A percentile compares a stretch with the other conserved stretches of the same genome.
Conservation (phyloP, 92 coral and sea anemone genomes). For the Zoanthus sansibaricus region DNA sequence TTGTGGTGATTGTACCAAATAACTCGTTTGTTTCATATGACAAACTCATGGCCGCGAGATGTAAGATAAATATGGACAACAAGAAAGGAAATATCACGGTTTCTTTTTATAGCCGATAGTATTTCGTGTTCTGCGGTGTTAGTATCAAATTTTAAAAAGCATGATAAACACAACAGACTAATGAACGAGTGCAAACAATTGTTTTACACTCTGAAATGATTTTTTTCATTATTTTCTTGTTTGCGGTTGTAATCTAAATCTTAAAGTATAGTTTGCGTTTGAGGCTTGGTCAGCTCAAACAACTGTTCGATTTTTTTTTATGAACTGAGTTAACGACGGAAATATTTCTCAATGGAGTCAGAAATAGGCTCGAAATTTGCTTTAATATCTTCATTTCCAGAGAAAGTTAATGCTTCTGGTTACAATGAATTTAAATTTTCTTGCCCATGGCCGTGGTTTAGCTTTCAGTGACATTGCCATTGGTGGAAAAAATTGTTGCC, state of each 20-base stretch:
- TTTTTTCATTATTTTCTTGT: background rate
- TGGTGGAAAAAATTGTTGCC: too few relatives aligned
- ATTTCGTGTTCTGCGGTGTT: background rate
- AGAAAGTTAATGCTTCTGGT: too few relatives aligned
- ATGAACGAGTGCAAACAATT: background rate
- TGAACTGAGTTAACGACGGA: background rate
- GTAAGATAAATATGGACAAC: background rate
- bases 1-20: background rate
- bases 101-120: background rate
- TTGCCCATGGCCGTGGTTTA: too few relatives aligned
- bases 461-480: too few relatives aligned
- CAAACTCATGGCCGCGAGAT: background rate
- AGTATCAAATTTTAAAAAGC: background rate
- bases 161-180: background rate
- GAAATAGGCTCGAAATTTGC: too few relatives aligned
- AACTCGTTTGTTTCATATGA: background rate
- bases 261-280: background rate
- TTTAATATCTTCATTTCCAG: too few relatives aligned
- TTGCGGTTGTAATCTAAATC: background rate
- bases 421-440: too few relatives aligned
- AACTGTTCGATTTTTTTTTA: background rate
- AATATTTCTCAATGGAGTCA: too few relatives aligned
- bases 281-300: background rate
- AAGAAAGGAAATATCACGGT: background rate
- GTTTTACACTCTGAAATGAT: background rate